These are phyloP conservation scores for Notothenia rossii DNA, from an alignment of 2,113 vertebrate species.

Conservation along the genomic window DNA sequence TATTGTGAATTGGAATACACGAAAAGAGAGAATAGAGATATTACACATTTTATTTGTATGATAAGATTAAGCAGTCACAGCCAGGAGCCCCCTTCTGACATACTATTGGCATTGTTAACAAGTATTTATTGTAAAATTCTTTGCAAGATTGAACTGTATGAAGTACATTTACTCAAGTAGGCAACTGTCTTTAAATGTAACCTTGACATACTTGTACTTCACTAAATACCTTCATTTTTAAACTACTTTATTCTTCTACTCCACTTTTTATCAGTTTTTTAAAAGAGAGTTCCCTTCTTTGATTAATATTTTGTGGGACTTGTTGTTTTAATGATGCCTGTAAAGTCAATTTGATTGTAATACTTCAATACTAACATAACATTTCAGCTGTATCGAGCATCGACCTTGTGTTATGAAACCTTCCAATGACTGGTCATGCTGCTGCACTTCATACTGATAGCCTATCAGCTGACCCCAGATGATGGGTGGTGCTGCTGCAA, in stretches of 20 bases:
- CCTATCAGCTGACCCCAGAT: constrained; percentile 30
- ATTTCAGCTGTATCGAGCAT: background rate
- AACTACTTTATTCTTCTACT: background rate
- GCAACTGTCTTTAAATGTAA: no score
- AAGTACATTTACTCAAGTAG: no score
- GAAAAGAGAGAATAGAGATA: no score
- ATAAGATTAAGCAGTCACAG: no score
- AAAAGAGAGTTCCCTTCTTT: background rate
- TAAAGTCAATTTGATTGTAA: background rate
- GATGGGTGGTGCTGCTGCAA: background rate
- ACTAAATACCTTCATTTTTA: background rate
- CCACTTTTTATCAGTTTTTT: background rate
- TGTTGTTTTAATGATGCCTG: background rate
- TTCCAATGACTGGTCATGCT: background rate
- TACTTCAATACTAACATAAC: background rate
- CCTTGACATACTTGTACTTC: no score
- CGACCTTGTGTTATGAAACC: background rate
- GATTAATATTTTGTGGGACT: background rate
- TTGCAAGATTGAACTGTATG: no score
- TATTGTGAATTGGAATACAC: no score
- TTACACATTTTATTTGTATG: background rate
- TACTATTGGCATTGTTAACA: no score
- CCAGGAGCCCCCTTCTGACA: background rate
- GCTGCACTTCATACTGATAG: constrained; percentile 6
- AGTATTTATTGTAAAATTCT: no score